Percentiles rank a stretch among this genome's conserved stretches.
phyloP scores from a whole-genome alignment of 2,888 invertebrate genomes.

The Clistopyga incitator region DNA sequence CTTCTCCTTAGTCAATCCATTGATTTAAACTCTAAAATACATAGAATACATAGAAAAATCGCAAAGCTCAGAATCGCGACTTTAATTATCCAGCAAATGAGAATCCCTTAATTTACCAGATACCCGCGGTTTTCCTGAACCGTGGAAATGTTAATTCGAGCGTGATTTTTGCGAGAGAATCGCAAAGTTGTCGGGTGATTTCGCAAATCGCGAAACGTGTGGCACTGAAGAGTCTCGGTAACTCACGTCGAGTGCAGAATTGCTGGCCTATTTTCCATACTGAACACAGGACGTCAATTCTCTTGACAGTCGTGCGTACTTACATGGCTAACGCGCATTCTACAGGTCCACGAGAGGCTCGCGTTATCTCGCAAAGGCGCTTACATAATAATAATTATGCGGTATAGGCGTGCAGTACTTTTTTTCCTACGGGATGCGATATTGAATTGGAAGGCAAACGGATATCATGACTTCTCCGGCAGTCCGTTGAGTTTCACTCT shows the following conservation, averaged over 20 bases:
- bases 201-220: background rate
- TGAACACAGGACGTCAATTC: background rate
- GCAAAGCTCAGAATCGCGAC: no score
- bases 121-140: background rate
- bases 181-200: background rate
- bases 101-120: no score
- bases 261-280: conserved; percentile 1
- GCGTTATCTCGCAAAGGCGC: conserved; percentile 18
- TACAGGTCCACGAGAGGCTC: conserved; percentile 14
- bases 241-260: background rate
- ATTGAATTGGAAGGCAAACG: background rate
- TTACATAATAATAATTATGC: conserved; percentile 22
- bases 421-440: conserved; percentile 2
- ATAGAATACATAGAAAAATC: no score
- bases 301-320: background rate
- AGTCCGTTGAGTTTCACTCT: background rate
- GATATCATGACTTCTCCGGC: background rate
- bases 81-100: no score
- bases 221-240: background rate
- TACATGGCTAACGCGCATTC: background rate
- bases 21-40: no score
- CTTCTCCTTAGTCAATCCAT: no score
- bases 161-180: background rate
- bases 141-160: background rate
- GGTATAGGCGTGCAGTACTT: background rate